Conservation (phyloP, 2,888 invertebrate genomes). For the Tyria jacobaeae region DNA sequence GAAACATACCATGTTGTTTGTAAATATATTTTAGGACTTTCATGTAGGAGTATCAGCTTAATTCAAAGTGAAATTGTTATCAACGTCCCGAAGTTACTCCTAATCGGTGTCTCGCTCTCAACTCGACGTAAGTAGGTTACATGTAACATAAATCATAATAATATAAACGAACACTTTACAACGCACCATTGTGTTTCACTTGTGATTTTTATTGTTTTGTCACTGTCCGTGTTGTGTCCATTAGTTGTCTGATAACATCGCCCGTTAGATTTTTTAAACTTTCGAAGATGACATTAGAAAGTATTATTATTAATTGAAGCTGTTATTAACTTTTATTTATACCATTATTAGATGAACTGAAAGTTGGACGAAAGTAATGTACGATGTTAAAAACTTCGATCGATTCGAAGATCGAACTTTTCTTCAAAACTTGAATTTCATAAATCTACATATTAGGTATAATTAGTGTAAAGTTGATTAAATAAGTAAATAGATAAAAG, state of each 20-base stretch:
- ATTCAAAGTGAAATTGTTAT: constrained; percentile 53
- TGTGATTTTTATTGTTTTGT: constrained; percentile 45
- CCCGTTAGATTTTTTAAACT: constrained; percentile 28
- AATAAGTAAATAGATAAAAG: background rate
- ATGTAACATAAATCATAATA: constrained; percentile 76
- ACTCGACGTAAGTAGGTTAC: constrained; percentile 68
- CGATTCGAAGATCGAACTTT: too few relatives aligned
- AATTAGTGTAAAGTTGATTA: too few relatives aligned
- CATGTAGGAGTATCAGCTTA: constrained; percentile 29
- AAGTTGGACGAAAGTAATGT: constrained; percentile 9
- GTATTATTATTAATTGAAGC: constrained; percentile 20
- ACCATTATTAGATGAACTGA: constrained; percentile 19
- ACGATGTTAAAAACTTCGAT: too few relatives aligned
- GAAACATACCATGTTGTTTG: constrained; percentile 10
- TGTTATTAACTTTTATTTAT: constrained; percentile 28
- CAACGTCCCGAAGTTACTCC: constrained; percentile 54
- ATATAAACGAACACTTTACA: constrained; percentile 64
- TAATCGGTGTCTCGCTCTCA: constrained; percentile 70
- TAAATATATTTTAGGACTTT: constrained; percentile 25
- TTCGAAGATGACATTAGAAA: constrained; percentile 41
- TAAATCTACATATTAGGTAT: too few relatives aligned
- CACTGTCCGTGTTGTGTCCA: constrained; percentile 36
- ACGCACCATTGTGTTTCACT: constrained; percentile 36
- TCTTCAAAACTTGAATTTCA: background rate
- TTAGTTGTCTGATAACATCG: constrained; percentile 38